Base-by-base conservation (phyloP, 92 coral and sea anemone genomes). In the Metridium senile region DNA sequence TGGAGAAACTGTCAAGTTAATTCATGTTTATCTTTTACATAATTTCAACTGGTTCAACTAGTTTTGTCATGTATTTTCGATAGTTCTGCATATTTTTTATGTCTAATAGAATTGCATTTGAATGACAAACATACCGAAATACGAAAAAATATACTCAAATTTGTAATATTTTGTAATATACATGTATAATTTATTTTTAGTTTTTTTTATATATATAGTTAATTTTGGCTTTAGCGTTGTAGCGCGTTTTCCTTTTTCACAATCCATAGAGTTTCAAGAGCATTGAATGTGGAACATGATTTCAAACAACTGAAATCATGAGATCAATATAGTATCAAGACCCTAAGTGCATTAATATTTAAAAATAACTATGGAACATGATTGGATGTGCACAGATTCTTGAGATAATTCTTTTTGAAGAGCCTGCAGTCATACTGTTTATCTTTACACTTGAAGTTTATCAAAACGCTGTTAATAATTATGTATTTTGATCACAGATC, bases 401-500 rank as follows among this genome's bases (percentile, higher is more conserved):
- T 59, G 65, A 16, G 1, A 21, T 59, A 7, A 21, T 59, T 59
- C 6, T n/a, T n/a, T 13, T 13, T 13, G 49, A 39, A 39, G 49
- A 39, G 49, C 8, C 49, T 39, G 49, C 13, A 39, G 49, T 13
- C 8, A 6, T 39, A 39, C 49, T 4, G 13, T 6, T 39, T 4
- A 4, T n/a, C n/a, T 39, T 4, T 6, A 39, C 13, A 6, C 6
- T 39, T 39, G 49, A 39, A 6, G 13, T 39, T 39, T 39, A 39
- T 39, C 13, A 4, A 13, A 6, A 39, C 49, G 13, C 49, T 39
- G 49, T 13, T 6, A 13, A 6, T 39, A 39, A 39, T 39, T 39
- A 13, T 4, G 49, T 39, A 39, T 59, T 59, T 10, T 59, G 33
- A 11, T n/a, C 18, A 57, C 78, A 73, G 78, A 20, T 73, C 78